These are phyloP conservation scores for Lithodes maja DNA, from an alignment of 2,888 invertebrate genomes.

Conservation along the genomic window DNA sequence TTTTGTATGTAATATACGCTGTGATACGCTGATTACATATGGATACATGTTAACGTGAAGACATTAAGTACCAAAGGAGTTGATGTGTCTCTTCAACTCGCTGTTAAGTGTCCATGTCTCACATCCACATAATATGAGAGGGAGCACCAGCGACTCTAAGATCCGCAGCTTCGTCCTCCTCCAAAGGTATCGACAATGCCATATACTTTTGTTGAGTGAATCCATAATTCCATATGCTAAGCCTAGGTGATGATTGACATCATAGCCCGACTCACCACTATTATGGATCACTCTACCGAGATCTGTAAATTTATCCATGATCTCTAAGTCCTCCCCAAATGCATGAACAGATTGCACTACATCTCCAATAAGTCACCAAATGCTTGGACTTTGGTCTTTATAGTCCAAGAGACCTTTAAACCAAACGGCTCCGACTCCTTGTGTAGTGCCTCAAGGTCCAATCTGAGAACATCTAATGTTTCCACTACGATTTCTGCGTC, in stretches of 20 bases:
- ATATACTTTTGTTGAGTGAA: slow-evolving; percentile 2
- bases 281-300: slow-evolving; percentile 15
- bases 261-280: slow-evolving; percentile 9
- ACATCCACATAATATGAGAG: not conserved
- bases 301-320: not conserved
- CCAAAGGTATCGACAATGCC: slow-evolving; percentile 5
- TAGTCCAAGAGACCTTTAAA: slow-evolving; percentile 2
- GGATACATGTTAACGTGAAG: not conserved
- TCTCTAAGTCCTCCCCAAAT: not conserved
- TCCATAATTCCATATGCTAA: not conserved
- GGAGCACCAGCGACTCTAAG: slow-evolving; percentile 5
- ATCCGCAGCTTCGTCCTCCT: slow-evolving; percentile 5
- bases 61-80: not conserved
- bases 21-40: too few relatives aligned
- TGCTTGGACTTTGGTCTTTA: not conserved
- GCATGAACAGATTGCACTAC: slow-evolving; percentile 6
- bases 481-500: not conserved
- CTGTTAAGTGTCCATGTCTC: slow-evolving; percentile 18
- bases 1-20: too few relatives aligned
- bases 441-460: not conserved
- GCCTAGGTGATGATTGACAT: not conserved
- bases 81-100: slow-evolving; percentile 7
- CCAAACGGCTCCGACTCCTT: not conserved
- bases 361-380: not conserved
- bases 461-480: not conserved